Conservation (phyloP, 2,113 vertebrate genomes). For the Tamias sibiricus region DNA sequence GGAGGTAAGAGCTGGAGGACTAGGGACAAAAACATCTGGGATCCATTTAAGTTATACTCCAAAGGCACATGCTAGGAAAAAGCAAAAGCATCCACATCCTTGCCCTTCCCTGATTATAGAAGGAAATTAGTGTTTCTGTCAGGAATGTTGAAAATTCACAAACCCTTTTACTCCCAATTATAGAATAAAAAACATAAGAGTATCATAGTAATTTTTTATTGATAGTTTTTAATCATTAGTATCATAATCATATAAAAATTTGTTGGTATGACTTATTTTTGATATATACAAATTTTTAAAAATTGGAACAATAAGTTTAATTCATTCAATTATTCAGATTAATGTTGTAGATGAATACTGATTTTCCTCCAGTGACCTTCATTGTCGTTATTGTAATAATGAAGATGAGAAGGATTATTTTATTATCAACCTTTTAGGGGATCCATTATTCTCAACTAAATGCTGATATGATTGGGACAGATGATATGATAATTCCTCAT, state of each 20-base stretch:
- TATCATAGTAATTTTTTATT: not conserved
- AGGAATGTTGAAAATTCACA: slow-evolving; percentile 32
- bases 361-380: slow-evolving; percentile 86
- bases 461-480: not conserved
- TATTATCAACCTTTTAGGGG: slow-evolving; percentile 62
- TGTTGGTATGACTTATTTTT: slow-evolving; percentile 52
- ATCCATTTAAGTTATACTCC: slow-evolving; percentile 39
- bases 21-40: slow-evolving; percentile 24
- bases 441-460: slow-evolving; percentile 62
- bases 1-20: not conserved
- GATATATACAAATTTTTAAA: slow-evolving; percentile 67
- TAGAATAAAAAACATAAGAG: slow-evolving; percentile 59
- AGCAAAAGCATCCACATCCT: not conserved
- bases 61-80: slow-evolving; percentile 8
- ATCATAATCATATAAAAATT: slow-evolving; percentile 50
- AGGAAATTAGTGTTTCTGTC: slow-evolving; percentile 8
- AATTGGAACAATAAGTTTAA: slow-evolving; percentile 85
- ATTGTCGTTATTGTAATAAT: slow-evolving; percentile 71
- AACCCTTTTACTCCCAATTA: slow-evolving; percentile 18
- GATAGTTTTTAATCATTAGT: slow-evolving; percentile 64
- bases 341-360: slow-evolving; percentile 88
- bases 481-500: not conserved
- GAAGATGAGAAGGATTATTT: slow-evolving; percentile 68
- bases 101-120: not conserved
- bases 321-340: slow-evolving; percentile 89